Evolutionary conservation across 2,888 invertebrate species (phyloP).

Genomic region (Hymenopus coronatus): DNA sequence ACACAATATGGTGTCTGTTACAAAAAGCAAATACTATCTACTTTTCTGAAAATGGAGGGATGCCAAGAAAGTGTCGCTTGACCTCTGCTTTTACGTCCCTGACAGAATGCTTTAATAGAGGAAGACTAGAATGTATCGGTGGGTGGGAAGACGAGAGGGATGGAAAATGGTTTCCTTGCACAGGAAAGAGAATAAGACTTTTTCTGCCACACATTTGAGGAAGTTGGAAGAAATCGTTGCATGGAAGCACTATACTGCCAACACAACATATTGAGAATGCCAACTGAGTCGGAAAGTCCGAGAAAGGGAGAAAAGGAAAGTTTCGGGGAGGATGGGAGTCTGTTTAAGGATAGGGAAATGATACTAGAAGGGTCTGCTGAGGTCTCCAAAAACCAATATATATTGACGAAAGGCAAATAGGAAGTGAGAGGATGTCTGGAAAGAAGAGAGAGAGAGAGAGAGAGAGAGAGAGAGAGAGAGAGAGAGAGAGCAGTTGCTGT

Average conservation of each 20-base stretch:
- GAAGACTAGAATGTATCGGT: neutral
- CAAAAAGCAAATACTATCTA: too few species aligned
- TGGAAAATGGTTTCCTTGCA: neutral
- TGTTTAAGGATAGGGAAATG: constrained; percentile 15
- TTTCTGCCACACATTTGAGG: neutral
- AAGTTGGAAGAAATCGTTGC: neutral
- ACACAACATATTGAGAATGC: neutral
- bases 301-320: neutral
- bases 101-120: neutral
- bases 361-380: neutral
- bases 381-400: constrained; percentile 7
- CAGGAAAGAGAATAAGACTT: neutral
- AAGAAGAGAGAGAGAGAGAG: constrained; percentile 1
- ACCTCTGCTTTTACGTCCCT: neutral
- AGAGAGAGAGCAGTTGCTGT: neutral
- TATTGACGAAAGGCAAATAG: constrained; percentile 19
- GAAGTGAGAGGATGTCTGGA: neutral
- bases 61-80: neutral
- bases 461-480: neutral
- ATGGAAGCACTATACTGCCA: neutral
- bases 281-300: neutral
- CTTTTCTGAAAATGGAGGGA: neutral
- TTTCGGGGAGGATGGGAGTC: neutral
- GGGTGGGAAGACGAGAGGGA: neutral
- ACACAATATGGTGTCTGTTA: too few species aligned